Conservation (phyloP, 2,888 invertebrate species). For the Cryptus viduatorius region DNA sequence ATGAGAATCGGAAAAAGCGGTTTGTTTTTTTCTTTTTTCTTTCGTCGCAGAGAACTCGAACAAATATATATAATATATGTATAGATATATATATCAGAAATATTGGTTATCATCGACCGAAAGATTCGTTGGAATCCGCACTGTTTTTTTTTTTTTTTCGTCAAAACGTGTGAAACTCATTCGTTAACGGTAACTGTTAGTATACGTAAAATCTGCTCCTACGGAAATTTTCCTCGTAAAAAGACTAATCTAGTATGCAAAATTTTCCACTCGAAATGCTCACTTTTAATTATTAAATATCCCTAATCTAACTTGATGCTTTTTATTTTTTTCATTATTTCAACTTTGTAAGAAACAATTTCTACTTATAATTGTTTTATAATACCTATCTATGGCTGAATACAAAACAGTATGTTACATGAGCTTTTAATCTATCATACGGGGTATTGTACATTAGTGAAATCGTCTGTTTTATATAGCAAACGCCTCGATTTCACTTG, state of each 20-base stretch:
- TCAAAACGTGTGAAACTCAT: conserved; percentile 5
- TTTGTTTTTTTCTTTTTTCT: conserved; percentile 1
- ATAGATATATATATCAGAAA: neutral
- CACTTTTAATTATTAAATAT: conserved; percentile 27
- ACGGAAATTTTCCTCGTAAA: conserved; percentile 72
- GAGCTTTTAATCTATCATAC: conserved; percentile 40
- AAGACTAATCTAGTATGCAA: conserved; percentile 73
- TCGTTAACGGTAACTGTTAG: conserved; percentile 32
- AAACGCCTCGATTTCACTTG: conserved; percentile 41
- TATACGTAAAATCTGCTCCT: conserved; percentile 47
- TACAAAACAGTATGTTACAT: conserved; percentile 63
- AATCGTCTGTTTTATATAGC: conserved; percentile 11
- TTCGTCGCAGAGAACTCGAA: neutral
- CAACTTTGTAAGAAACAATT: conserved; percentile 44
- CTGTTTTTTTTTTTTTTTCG: conserved; percentile 60
- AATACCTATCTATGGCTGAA: conserved; percentile 55
- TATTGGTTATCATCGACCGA: neutral
- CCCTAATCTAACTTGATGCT: conserved; percentile 40
- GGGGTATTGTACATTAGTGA: conserved; percentile 45
- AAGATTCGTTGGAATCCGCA: conserved; percentile 2
- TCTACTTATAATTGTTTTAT: conserved; percentile 14
- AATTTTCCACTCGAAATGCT: conserved; percentile 63
- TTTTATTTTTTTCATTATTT: conserved; percentile 7
- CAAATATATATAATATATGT: neutral
- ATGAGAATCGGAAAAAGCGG: neutral